phyloP scores from a whole-genome alignment of 2,888 invertebrate genomes.

The Volucella inanis region DNA sequence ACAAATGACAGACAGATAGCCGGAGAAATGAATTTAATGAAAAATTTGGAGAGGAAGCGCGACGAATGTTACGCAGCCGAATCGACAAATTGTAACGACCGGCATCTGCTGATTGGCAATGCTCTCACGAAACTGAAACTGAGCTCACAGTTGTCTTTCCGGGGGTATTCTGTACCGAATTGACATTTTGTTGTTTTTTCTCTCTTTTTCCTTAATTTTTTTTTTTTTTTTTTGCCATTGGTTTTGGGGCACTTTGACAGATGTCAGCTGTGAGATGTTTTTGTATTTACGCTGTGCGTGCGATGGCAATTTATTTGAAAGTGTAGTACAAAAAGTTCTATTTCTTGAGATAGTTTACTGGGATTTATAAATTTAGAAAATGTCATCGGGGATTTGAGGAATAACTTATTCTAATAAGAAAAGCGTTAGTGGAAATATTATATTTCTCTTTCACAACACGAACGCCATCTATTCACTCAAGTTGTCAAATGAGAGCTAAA shows the following conservation, averaged over 20 bases:
- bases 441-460: background rate
- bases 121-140: constrained; percentile 65
- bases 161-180: constrained; percentile 38
- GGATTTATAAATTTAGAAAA: background rate
- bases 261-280: constrained; percentile 66
- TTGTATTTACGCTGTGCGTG: constrained; percentile 49
- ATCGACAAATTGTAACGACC: constrained; percentile 11
- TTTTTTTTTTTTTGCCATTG: too few species aligned
- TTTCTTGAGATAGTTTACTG: background rate
- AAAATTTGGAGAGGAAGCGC: background rate
- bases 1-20: constrained; percentile 24
- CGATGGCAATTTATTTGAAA: constrained; percentile 6
- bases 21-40: constrained; percentile 6
- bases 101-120: constrained; percentile 60
- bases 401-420: background rate
- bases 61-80: constrained; percentile 30
- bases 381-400: background rate
- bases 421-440: background rate
- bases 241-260: constrained; percentile 62
- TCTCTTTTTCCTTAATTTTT: background rate
- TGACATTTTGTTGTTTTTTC: constrained; percentile 29
- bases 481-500: background rate
- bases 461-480: constrained; percentile 29
- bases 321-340: background rate
- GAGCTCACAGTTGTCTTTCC: constrained; percentile 42